Evolutionary conservation across 2,113 vertebrate species (phyloP).

Genomic region (Plestiodon gilberti): DNA sequence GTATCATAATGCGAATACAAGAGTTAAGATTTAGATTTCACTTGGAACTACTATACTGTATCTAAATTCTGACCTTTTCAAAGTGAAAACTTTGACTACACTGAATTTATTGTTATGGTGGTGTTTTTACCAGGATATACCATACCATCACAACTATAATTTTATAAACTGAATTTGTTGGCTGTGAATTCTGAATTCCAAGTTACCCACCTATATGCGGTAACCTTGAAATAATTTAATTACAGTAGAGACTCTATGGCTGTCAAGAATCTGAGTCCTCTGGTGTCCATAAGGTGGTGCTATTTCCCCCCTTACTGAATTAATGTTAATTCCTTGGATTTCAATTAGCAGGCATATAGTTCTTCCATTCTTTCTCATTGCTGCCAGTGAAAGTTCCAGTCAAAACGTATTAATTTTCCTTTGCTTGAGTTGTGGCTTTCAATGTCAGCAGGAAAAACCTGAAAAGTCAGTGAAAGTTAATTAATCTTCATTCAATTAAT

Average conservation of each 20-base stretch:
- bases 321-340: neutral
- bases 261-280: neutral
- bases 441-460: neutral
- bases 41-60: too few relatives aligned
- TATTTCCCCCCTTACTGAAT: neutral
- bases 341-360: neutral
- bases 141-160: neutral
- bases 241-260: neutral
- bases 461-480: neutral
- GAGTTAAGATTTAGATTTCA: too few relatives aligned
- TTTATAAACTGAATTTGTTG: neutral
- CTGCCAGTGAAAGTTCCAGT: neutral
- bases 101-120: too few relatives aligned
- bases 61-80: too few relatives aligned
- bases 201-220: neutral
- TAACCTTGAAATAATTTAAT: neutral
- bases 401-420: constrained; percentile 1
- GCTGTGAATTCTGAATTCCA: neutral
- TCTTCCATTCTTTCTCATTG: neutral
- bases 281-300: constrained; percentile 23
- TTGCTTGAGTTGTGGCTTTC: constrained; percentile 7
- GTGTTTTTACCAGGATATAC: too few relatives aligned
- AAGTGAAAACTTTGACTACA: too few relatives aligned
- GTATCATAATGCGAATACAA: too few relatives aligned
- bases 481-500: constrained; percentile 11